phyloP scores from a whole-genome alignment of 2,797 vertebrate species.

The Mormyrus hasselquistii region DNA sequence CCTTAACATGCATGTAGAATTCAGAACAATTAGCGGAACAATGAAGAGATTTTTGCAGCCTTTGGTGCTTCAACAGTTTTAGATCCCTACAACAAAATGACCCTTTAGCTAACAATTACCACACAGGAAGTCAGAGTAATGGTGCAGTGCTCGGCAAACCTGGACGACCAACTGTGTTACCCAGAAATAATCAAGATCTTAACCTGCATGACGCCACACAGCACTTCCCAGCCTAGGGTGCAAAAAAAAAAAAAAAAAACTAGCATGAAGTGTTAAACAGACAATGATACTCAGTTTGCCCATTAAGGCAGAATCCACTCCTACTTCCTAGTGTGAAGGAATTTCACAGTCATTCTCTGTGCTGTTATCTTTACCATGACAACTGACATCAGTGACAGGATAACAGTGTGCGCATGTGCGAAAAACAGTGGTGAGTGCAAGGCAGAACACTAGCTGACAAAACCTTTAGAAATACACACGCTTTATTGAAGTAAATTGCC shows the following conservation, averaged over 20 bases:
- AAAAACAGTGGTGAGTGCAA: background rate
- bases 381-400: slow-evolving; percentile 1
- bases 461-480: slow-evolving; percentile 42
- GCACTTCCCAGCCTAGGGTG: background rate
- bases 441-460: slow-evolving; percentile 31
- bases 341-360: slow-evolving; percentile 19
- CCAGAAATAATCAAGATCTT: background rate
- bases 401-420: background rate
- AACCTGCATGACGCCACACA: background rate
- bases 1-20: background rate
- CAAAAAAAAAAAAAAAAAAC: background rate
- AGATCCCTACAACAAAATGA: background rate
- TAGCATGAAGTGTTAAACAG: background rate
- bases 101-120: background rate
- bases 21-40: background rate
- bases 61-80: background rate
- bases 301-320: slow-evolving; percentile 15
- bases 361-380: background rate
- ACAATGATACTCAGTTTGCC: background rate
- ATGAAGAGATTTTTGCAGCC: background rate
- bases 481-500: slow-evolving; percentile 73
- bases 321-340: slow-evolving; percentile 7
- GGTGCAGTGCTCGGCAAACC: background rate
- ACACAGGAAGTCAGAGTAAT: background rate
- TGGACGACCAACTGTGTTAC: background rate